Conservation (phyloP, 2,888 invertebrate species). For the Himalopsyche tibetana region DNA sequence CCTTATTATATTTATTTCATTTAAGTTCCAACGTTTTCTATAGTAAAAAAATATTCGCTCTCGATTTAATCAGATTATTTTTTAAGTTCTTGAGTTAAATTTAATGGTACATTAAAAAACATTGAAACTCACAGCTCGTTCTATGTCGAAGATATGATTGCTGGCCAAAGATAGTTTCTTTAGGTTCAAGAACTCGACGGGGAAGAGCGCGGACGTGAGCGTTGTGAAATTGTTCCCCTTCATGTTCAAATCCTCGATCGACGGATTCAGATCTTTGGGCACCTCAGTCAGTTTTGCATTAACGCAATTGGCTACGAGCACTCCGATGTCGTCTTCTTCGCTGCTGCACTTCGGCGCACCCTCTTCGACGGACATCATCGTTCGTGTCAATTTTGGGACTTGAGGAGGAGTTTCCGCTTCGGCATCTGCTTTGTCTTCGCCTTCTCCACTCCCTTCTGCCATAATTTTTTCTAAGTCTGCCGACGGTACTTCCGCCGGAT, state of each 20-base stretch:
- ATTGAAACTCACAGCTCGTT: slow-evolving; percentile 53
- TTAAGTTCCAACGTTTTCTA: too few relatives aligned
- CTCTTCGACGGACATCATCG: not conserved
- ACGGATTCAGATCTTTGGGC: slow-evolving; percentile 17
- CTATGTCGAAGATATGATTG: slow-evolving; percentile 68
- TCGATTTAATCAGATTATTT: too few relatives aligned
- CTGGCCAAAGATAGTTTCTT: slow-evolving; percentile 71
- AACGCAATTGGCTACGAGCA: not conserved
- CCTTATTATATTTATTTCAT: too few relatives aligned
- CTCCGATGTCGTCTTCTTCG: not conserved
- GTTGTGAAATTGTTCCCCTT: slow-evolving; percentile 48
- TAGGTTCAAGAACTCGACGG: slow-evolving; percentile 72
- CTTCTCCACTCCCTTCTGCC: not conserved
- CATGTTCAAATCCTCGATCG: slow-evolving; percentile 37
- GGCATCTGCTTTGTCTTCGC: too few relatives aligned
- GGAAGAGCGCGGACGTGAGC: slow-evolving; percentile 47
- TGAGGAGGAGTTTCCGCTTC: not conserved
- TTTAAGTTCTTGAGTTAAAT: too few relatives aligned
- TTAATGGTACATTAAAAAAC: too few relatives aligned
- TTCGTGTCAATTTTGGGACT: not conserved
- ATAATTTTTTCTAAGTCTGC: too few relatives aligned
- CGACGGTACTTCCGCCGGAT: not conserved
- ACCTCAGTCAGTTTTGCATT: slow-evolving; percentile 15
- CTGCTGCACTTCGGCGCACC: not conserved
- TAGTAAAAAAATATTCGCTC: too few relatives aligned